Base-by-base conservation (phyloP, 2,888 invertebrate species). In the Calliphora vomitoria region DNA sequence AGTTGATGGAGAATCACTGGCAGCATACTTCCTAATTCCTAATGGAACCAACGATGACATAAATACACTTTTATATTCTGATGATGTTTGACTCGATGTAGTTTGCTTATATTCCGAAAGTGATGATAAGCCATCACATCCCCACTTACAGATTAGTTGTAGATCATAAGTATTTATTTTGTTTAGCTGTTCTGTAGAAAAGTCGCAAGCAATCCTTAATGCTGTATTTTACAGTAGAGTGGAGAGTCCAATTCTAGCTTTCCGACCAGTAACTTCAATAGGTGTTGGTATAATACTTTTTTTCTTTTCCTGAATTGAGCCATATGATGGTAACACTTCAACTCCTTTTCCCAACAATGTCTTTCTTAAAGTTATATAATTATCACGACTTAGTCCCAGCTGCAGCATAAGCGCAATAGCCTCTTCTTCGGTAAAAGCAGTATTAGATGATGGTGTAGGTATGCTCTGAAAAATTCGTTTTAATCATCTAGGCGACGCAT, bases 41-140 rank as follows among this genome's bases (percentile, higher is more conserved):
- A 68, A n/a, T 8, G 44, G 68, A 47, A 44, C 68, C 11, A 60
- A 8, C n/a, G 60, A 60, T 60, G 60, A 25, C 60, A 60, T 60
- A n/a, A n/a, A n/a, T n/a, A n/a, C n/a, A n/a, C n/a, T n/a, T n/a
- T n/a, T n/a, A n/a, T n/a, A n/a, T n/a, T n/a, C n/a, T n/a, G n/a
- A n/a, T n/a, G n/a, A n/a, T n/a, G n/a, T n/a, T n/a, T n/a, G n/a
- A n/a, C n/a, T n/a, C n/a, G n/a, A n/a, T n/a, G n/a, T n/a, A n/a
- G n/a, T n/a, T n/a, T n/a, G n/a, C n/a, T n/a, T n/a, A n/a, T n/a
- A n/a, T n/a, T n/a, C n/a, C n/a, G n/a, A n/a, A n/a, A n/a, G n/a
- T n/a, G n/a, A n/a, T n/a, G n/a, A n/a, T n/a, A n/a, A n/a, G n/a
- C n/a, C n/a, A n/a, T n/a, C n/a, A n/a, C n/a, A n/a, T n/a, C n/a